Conservation (phyloP, 2,888 invertebrate species). For the Lymantria monacha region DNA sequence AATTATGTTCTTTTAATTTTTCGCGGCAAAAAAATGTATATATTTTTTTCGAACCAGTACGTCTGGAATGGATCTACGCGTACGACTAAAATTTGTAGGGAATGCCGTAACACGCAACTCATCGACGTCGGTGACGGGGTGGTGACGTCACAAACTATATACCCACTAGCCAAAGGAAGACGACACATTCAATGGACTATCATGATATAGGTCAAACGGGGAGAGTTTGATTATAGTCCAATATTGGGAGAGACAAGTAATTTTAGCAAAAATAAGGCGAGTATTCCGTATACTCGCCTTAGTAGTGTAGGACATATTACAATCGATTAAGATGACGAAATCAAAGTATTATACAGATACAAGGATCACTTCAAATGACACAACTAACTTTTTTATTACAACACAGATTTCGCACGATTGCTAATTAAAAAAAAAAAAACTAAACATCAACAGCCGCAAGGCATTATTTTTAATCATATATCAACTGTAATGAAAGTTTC, state of each 20-base stretch:
- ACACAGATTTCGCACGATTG: no score
- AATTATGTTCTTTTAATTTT: no score
- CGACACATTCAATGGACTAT: conserved; percentile 14
- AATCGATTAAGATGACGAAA: neutral
- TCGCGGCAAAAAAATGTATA: neutral
- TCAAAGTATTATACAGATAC: neutral
- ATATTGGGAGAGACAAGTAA: conserved; percentile 14
- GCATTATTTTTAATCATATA: no score
- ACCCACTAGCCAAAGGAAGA: conserved; percentile 10
- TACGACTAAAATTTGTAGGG: conserved; percentile 44
- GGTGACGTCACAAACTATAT: conserved; percentile 55
- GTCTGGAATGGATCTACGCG: conserved; percentile 42
- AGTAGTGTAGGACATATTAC: neutral
- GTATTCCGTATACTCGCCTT: no score
- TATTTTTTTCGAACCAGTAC: conserved; percentile 31
- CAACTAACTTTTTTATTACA: neutral
- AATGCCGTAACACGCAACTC: conserved; percentile 48
- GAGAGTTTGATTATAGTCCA: conserved; percentile 17
- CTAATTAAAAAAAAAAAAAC: no score
- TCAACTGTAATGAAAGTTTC: no score
- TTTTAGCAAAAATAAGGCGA: no score
- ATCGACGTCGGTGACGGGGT: conserved; percentile 51
- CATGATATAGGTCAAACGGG: conserved; percentile 27
- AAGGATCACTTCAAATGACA: neutral
- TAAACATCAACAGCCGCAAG: no score